Conservation (phyloP, 2,888 invertebrate genomes). For the Ophioninae sp. region DNA sequence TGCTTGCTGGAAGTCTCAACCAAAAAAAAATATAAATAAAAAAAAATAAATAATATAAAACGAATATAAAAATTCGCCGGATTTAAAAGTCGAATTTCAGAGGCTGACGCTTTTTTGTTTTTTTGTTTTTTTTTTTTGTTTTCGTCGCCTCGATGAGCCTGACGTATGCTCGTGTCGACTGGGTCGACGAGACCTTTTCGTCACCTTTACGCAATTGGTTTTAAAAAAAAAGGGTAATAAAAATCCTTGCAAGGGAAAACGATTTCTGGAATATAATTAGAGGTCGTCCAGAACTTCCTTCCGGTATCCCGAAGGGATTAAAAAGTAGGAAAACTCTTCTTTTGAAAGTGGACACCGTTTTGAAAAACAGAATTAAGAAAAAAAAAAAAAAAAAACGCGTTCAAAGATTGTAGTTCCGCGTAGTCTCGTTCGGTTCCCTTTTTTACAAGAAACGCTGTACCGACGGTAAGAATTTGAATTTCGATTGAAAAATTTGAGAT, state of each 20-base stretch:
- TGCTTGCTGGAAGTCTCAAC: slow-evolving; percentile 46
- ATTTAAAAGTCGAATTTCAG: slow-evolving; percentile 38
- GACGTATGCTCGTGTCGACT: neutral
- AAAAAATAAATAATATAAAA: too few relatives aligned
- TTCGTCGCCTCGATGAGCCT: neutral
- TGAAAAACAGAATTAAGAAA: too few relatives aligned
- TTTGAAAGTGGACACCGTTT: too few relatives aligned
- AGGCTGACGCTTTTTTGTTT: neutral
- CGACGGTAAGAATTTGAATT: too few relatives aligned
- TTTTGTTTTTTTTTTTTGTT: neutral
- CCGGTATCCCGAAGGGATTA: slow-evolving; percentile 18
- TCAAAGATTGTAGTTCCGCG: too few relatives aligned
- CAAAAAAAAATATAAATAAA: slow-evolving; percentile 48
- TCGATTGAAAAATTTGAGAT: too few relatives aligned
- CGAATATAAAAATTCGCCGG: slow-evolving; percentile 24
- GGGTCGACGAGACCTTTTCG: neutral
- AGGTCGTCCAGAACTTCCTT: neutral
- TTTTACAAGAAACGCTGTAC: too few relatives aligned
- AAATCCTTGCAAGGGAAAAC: neutral
- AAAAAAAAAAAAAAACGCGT: neutral
- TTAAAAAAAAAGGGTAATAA: neutral
- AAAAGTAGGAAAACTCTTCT: slow-evolving; percentile 28
- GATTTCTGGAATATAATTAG: slow-evolving; percentile 54
- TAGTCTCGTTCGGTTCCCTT: too few relatives aligned
- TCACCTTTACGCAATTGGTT: neutral